Percentiles rank a stretch among this genome's conserved stretches.
These are phyloP conservation scores for Sarcophilus harrisii DNA, from an alignment of 2,797 vertebrate genomes.

Conservation along the genomic window DNA sequence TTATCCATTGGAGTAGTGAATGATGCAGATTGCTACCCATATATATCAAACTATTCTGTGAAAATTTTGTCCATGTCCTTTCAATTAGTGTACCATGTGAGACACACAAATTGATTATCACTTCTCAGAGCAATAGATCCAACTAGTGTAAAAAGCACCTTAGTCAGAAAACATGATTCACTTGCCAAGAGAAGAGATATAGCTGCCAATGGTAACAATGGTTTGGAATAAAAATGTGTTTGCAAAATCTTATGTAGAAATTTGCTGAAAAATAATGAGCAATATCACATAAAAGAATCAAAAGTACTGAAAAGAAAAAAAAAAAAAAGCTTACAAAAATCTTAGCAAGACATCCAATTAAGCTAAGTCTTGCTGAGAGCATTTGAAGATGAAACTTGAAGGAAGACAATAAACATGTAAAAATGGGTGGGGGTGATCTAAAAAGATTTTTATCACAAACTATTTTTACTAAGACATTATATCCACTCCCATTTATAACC, in stretches of 20 bases:
- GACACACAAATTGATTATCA: background rate
- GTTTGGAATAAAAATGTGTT: background rate
- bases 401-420: background rate
- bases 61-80: background rate
- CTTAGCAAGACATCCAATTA: background rate
- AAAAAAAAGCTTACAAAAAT: background rate
- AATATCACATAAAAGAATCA: background rate
- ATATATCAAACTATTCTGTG: background rate
- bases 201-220: background rate
- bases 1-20: background rate
- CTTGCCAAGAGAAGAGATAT: background rate
- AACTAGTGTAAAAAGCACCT: background rate
- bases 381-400: slow-evolving; percentile 2
- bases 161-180: background rate
- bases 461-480: background rate
- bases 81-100: background rate
- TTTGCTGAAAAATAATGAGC: background rate
- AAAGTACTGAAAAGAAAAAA: background rate
- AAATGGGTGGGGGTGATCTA: background rate
- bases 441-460: background rate
- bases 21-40: background rate
- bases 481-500: background rate
- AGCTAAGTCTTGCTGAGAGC: background rate
- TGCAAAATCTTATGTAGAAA: background rate
- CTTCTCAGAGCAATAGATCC: background rate